phyloP scores from a whole-genome alignment of 2,797 vertebrate genomes.

The Agapornis canus region DNA sequence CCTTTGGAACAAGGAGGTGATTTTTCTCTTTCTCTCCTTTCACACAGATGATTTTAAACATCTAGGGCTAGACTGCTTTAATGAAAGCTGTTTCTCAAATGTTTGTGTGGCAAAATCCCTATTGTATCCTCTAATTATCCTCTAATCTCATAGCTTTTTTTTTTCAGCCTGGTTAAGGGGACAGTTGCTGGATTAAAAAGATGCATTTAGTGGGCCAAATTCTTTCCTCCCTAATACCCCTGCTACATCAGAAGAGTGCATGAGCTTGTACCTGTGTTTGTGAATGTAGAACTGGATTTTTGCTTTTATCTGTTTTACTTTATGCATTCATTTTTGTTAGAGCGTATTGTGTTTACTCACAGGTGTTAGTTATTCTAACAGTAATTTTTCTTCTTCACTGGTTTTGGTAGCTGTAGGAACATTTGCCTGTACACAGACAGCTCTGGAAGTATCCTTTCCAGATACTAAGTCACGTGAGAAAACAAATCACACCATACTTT shows the following conservation, averaged over 20 bases:
- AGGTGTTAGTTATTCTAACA: background rate
- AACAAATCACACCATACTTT: background rate
- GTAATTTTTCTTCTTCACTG: background rate
- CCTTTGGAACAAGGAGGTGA: slow-evolving; percentile 1
- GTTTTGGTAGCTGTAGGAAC: slow-evolving; percentile 18
- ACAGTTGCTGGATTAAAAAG: background rate
- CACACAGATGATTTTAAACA: background rate
- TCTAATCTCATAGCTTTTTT: background rate
- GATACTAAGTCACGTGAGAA: background rate
- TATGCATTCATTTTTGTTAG: background rate
- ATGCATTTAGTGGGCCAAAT: background rate
- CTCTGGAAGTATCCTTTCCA: too few relatives aligned
- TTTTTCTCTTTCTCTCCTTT: slow-evolving; percentile 24
- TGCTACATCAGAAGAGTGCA: background rate
- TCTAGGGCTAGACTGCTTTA: background rate
- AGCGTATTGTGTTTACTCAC: background rate
- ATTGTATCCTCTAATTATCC: background rate
- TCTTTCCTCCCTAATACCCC: background rate
- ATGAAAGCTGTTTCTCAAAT: slow-evolving; percentile 26
- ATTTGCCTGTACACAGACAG: background rate
- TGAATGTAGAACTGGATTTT: background rate
- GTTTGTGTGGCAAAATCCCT: background rate
- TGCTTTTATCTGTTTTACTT: background rate
- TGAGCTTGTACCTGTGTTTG: background rate
- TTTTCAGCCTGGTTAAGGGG: background rate